Conservation (phyloP, 2,797 vertebrate species). For the Xenops minutus region DNA sequence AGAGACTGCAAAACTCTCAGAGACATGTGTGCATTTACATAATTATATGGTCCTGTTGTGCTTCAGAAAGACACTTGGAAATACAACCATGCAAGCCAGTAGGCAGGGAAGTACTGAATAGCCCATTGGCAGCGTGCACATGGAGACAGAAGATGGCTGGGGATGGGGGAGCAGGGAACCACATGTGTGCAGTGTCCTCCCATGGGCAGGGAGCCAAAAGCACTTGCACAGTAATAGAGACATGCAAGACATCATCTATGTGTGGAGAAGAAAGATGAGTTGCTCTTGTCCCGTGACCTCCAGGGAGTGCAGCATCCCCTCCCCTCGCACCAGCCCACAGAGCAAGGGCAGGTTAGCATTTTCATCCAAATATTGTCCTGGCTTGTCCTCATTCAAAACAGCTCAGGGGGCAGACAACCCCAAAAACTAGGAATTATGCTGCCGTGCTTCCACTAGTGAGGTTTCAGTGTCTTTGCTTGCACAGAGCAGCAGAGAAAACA, state of each 20-base stretch:
- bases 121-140: accelerated
- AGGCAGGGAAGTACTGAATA: background rate
- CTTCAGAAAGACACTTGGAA: slow-evolving; percentile 1
- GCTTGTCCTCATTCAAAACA: background rate
- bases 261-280: slow-evolving; percentile 10
- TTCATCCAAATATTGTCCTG: background rate
- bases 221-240: background rate
- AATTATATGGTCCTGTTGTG: background rate
- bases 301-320: background rate
- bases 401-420: background rate
- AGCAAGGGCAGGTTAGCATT: background rate
- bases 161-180: background rate
- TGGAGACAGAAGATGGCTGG: background rate
- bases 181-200: background rate
- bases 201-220: background rate
- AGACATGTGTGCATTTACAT: slow-evolving; percentile 3
- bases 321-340: accelerated
- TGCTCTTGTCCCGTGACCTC: background rate
- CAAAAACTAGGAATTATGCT: background rate
- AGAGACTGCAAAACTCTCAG: background rate
- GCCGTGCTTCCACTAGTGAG: background rate
- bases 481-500: background rate
- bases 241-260: background rate
- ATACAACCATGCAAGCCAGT: background rate
- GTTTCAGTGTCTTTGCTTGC: background rate